A percentile compares a stretch with the other conserved stretches of the same genome.
Evolutionary conservation across 2,797 vertebrate species (phyloP).

Genomic region (Dendrocincla fuliginosa): DNA sequence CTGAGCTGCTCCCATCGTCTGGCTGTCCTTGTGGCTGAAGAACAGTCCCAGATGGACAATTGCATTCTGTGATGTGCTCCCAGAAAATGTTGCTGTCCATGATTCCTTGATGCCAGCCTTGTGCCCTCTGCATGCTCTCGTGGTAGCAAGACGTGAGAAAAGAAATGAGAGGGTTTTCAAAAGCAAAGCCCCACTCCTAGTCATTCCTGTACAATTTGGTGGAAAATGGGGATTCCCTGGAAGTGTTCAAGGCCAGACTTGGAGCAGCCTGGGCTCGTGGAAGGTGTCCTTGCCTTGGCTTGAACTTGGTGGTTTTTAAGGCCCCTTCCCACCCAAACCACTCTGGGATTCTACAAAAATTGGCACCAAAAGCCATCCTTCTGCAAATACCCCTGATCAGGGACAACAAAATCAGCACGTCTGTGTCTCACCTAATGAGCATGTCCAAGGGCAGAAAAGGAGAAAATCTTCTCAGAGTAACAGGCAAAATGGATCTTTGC

Average conservation of each 20-base stretch:
- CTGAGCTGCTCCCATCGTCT: neutral
- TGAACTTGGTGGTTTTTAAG: neutral
- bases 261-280: fast-evolving
- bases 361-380: neutral
- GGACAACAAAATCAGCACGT: neutral
- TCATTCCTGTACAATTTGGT: neutral
- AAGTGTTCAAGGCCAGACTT: neutral
- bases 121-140: neutral
- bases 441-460: neutral
- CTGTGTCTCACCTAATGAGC: neutral
- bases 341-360: neutral
- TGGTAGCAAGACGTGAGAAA: neutral
- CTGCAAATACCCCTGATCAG: neutral
- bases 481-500: neutral
- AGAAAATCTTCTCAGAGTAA: neutral
- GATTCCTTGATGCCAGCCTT: neutral
- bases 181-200: neutral
- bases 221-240: neutral
- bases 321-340: neutral
- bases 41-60: neutral
- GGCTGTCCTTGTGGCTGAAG: neutral
- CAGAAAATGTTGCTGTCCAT: neutral
- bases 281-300: neutral
- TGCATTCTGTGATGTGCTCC: neutral
- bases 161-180: neutral